phyloP scores from a whole-genome alignment of 2,797 vertebrate genomes.

The Sphenopsis melanotis region DNA sequence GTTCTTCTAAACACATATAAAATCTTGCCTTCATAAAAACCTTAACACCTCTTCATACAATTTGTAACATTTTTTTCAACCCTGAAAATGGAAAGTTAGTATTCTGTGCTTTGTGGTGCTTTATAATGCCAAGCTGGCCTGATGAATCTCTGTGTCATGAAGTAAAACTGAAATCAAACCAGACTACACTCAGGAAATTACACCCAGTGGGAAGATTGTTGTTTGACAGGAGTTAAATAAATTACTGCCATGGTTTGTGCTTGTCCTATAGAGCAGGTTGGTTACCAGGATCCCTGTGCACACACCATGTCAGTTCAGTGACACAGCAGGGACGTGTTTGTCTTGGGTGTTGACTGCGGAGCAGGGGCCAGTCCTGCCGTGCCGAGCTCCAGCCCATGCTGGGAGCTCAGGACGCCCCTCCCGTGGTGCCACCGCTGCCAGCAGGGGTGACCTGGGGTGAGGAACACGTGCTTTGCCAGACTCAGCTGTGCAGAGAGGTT shows the following conservation, averaged over 20 bases:
- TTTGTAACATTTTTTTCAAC: background rate
- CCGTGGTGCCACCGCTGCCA: rapidly evolving
- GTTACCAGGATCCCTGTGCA: background rate
- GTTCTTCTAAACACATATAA: background rate
- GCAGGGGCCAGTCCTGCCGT: background rate
- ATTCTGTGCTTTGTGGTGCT: background rate
- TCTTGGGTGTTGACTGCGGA: background rate
- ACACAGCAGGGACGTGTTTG: background rate
- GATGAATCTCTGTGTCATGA: background rate
- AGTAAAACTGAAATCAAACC: background rate
- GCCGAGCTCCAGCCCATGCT: rapidly evolving
- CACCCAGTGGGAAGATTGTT: background rate
- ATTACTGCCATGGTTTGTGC: background rate
- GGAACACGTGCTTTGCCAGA: rapidly evolving
- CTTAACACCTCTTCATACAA: background rate
- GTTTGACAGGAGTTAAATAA: background rate
- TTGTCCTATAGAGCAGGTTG: background rate
- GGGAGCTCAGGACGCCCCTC: background rate
- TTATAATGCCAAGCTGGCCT: background rate
- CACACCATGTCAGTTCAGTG: background rate
- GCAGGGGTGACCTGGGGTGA: rapidly evolving
- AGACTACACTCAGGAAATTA: background rate
- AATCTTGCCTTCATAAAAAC: background rate
- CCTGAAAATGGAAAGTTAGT: background rate
- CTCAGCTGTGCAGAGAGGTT: background rate